Base-by-base conservation (phyloP, 2,888 invertebrate genomes). In the Oscheius sp. region DNA sequence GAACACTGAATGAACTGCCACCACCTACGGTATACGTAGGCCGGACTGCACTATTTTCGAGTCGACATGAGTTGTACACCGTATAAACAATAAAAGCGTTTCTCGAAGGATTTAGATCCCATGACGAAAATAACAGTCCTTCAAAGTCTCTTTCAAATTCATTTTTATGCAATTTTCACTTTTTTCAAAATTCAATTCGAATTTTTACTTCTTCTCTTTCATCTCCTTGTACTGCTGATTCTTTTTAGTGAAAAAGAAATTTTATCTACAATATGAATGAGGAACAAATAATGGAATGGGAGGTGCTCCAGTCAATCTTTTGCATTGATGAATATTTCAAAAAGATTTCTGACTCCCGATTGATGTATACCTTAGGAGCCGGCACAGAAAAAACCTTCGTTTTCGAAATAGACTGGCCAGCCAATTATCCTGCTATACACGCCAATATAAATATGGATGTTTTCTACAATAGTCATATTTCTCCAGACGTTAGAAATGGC, bases 231-330 rank as follows among this genome's bases (percentile, higher is more conserved):
- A n/a, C n/a, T n/a, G n/a, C n/a, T n/a, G n/a, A n/a, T n/a, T n/a
- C n/a, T n/a, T n/a, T n/a, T n/a, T n/a, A n/a, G n/a, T n/a, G n/a
- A n/a, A n/a, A n/a, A n/a, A n/a, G n/a, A n/a, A n/a, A n/a, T n/a
- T n/a, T n/a, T n/a, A 48, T 57, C 0, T 23, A 20, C 23, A 55
- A 15, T 2, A 64, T 64, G 64, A 64, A 64, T 31, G 64, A 64
- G 33, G 64, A 64, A 2, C 64, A 64, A 12, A 5, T 8, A 20
- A 46, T 48, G 48, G 64, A 64, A 25, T 64, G 64, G 48, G 64
- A 64, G 23, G 64, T 64, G 10, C 34, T 64, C 48, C 48, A 64
- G 20, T 64, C 64, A 8, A 64, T 64, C 20, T 64, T 48, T 48
- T 33, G 48, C 2, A 27, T 29, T 15, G 64, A 64, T 23, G 64